Percentiles rank a stretch among this genome's conserved stretches.
These are phyloP conservation scores for Coturnix japonica DNA, from an alignment of 2,113 vertebrate genomes.

Conservation along the genomic window DNA sequence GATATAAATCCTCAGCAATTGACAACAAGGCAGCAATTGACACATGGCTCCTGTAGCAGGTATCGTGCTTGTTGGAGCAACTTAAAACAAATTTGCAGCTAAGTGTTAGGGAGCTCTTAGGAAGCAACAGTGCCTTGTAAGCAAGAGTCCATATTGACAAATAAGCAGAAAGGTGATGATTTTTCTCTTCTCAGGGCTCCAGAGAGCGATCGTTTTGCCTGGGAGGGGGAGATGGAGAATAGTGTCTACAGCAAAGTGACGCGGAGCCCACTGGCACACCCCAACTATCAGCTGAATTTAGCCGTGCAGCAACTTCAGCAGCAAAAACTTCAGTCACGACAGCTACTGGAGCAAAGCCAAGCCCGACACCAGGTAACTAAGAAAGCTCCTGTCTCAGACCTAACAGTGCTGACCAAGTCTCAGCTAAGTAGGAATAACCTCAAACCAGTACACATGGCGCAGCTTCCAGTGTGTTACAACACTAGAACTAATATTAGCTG, in stretches of 20 bases:
- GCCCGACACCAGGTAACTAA: constrained; percentile 83
- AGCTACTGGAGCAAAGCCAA: constrained; percentile 85
- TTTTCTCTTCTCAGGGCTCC: constrained; percentile 70
- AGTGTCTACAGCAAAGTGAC: constrained; percentile 66
- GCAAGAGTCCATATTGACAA: background rate
- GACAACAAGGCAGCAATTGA: background rate
- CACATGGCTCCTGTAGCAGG: background rate
- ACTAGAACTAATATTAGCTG: background rate
- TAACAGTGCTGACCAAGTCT: background rate
- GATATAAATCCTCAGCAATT: background rate
- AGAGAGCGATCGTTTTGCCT: constrained; percentile 67
- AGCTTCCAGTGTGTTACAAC: background rate
- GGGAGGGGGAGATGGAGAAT: constrained; percentile 78
- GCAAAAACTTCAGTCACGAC: constrained; percentile 84
- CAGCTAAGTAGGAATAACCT: background rate
- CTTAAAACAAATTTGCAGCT: background rate
- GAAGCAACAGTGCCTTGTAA: background rate
- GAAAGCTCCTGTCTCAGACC: background rate
- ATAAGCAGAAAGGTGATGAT: background rate
- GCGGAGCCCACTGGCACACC: constrained; percentile 66
- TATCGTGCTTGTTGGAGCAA: background rate
- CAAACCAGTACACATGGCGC: background rate
- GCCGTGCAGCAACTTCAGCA: constrained; percentile 91
- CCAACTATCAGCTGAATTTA: constrained; percentile 85
- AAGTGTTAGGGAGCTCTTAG: background rate